A percentile compares a stretch with the other conserved stretches of the same genome.
phyloP scores from a whole-genome alignment of 2,888 invertebrate genomes.

The Ophion ventricosus region DNA sequence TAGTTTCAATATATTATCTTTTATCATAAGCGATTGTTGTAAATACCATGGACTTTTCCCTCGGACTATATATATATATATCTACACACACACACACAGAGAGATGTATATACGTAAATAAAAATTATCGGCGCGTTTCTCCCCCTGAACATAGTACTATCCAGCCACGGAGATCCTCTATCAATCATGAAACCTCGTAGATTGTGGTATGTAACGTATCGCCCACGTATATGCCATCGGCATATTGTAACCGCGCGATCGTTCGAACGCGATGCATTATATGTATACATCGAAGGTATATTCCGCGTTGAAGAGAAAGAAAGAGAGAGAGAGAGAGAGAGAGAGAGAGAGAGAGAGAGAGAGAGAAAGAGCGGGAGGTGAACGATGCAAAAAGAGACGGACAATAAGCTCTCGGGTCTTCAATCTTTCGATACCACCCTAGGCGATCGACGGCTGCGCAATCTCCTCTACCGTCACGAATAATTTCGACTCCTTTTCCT shows the following conservation, averaged over 20 bases:
- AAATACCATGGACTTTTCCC: not conserved
- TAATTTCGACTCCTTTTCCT: conserved; percentile 26
- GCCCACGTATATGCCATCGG: conserved; percentile 54
- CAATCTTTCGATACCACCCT: conserved; percentile 56
- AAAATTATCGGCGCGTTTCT: not conserved
- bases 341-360: not conserved
- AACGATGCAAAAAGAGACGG: conserved; percentile 31
- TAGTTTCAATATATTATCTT: not conserved
- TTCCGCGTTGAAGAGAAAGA: conserved; percentile 17
- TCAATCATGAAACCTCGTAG: conserved; percentile 57
- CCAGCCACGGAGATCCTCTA: conserved; percentile 56
- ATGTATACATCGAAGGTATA: conserved; percentile 32
- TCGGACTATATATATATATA: not conserved
- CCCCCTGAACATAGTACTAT: conserved; percentile 39
- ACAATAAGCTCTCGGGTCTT: conserved; percentile 46
- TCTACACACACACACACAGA: not conserved
- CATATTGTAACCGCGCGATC: conserved; percentile 60
- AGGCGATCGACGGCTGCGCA: conserved; percentile 33
- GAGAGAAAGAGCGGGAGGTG: conserved; percentile 39
- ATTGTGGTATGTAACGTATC: conserved; percentile 48
- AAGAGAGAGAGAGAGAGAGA: not conserved
- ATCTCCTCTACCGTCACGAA: conserved; percentile 30
- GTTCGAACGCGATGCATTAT: conserved; percentile 18
- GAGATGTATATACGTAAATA: not conserved
- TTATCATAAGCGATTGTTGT: not conserved